phyloP scores from a whole-genome alignment of 1,140 invertebrate genomes.

The Eumaeus atala region DNA sequence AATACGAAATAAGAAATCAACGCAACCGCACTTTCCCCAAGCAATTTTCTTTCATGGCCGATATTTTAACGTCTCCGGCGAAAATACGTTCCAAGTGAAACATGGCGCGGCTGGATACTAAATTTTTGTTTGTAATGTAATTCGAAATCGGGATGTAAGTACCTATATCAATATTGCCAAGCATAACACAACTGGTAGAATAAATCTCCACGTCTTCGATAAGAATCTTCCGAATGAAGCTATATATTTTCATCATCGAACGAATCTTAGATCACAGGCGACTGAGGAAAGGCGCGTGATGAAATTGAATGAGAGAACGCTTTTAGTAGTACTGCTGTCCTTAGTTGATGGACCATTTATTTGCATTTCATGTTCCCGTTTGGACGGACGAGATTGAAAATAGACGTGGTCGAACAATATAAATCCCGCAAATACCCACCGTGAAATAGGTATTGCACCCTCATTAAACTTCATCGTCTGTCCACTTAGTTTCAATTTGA shows the following conservation, averaged over 20 bases:
- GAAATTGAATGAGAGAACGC: conserved; percentile 64
- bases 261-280: conserved; percentile 62
- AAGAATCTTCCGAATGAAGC: conserved; percentile 68
- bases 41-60: conserved; percentile 64
- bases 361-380: conserved; percentile 30
- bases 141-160: conserved; percentile 41
- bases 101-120: conserved; percentile 45
- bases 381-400: neutral
- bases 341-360: conserved; percentile 42
- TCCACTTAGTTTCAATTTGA: too few species aligned
- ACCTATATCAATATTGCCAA: conserved; percentile 62
- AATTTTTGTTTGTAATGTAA: conserved; percentile 67
- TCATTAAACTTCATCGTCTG: too few species aligned
- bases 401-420: too few species aligned
- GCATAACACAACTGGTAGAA: conserved; percentile 57
- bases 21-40: conserved; percentile 53
- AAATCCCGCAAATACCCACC: too few species aligned
- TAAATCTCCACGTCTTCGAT: conserved; percentile 72
- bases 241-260: conserved; percentile 73
- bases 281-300: conserved; percentile 62
- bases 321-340: conserved; percentile 52
- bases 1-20: conserved; percentile 70
- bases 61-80: conserved; percentile 48
- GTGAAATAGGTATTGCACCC: too few species aligned
- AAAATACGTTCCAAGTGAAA: conserved; percentile 41